Conservation (phyloP, 2,113 vertebrate species). For the Tonatia bakeri region DNA sequence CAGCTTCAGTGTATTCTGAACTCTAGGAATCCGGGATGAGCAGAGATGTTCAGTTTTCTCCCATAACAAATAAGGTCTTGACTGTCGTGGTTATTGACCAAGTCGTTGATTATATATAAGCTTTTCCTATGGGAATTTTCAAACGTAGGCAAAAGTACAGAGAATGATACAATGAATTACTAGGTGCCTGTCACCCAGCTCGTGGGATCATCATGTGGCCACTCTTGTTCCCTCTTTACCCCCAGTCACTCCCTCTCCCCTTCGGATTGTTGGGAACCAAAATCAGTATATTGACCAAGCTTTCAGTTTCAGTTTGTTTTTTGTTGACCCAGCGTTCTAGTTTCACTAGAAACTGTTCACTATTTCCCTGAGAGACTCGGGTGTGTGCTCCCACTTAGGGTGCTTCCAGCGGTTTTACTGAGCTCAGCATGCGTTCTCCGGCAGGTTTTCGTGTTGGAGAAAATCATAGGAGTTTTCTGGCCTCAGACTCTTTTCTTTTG, state of each 20-base stretch:
- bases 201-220: not conserved
- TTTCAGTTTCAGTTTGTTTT: not conserved
- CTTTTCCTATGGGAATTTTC: not conserved
- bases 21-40: not conserved
- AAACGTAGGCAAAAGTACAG: not conserved
- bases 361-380: not conserved
- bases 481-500: not conserved
- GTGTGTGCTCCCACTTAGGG: not conserved
- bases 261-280: not conserved
- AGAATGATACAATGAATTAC: not conserved
- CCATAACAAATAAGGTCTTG: not conserved
- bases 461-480: not conserved
- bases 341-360: not conserved
- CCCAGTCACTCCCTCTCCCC: not conserved
- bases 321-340: not conserved
- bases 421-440: not conserved
- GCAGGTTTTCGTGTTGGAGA: not conserved
- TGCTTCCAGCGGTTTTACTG: not conserved
- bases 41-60: not conserved
- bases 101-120: not conserved
- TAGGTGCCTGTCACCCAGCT: not conserved
- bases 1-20: not conserved
- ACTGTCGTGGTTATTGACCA: not conserved
- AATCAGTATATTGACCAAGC: not conserved
- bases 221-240: not conserved